These are phyloP conservation scores for Nothura maculosa DNA, from an alignment of 2,797 vertebrate genomes.

Conservation along the genomic window DNA sequence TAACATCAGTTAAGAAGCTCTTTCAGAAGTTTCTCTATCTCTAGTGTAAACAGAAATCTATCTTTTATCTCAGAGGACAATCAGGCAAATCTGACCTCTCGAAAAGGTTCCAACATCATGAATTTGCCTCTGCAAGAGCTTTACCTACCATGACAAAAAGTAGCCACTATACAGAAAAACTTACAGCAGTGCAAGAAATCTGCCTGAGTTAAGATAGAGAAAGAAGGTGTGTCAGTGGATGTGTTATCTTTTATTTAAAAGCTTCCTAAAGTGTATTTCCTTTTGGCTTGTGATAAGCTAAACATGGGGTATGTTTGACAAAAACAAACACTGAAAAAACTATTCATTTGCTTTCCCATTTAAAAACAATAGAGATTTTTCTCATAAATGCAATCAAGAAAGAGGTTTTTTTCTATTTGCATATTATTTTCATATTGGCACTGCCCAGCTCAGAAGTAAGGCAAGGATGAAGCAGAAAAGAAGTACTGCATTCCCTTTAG, in stretches of 20 bases:
- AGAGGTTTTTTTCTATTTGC: neutral
- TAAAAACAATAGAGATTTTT: neutral
- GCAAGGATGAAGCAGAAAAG: neutral
- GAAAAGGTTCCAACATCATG: neutral
- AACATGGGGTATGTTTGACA: neutral
- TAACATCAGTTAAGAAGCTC: neutral
- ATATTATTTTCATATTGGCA: neutral
- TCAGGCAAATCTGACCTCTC: conserved; percentile 23
- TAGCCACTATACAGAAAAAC: neutral
- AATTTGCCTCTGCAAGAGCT: conserved; percentile 29
- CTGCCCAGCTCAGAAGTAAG: neutral
- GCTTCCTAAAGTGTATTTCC: conserved; percentile 3
- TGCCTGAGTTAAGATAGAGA: neutral
- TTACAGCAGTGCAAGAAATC: conserved; percentile 13
- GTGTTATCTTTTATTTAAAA: conserved; percentile 24
- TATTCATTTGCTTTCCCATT: neutral
- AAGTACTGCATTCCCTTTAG: neutral
- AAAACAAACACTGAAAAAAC: neutral
- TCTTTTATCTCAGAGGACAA: conserved; percentile 55
- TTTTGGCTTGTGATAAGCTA: neutral
- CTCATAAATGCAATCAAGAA: neutral
- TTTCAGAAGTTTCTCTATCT: neutral
- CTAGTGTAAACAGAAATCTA: conserved; percentile 38
- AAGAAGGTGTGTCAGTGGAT: neutral
- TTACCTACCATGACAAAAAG: conserved; percentile 18